phyloP scores from a whole-genome alignment of 2,797 vertebrate species.

The Diceros bicornis region DNA sequence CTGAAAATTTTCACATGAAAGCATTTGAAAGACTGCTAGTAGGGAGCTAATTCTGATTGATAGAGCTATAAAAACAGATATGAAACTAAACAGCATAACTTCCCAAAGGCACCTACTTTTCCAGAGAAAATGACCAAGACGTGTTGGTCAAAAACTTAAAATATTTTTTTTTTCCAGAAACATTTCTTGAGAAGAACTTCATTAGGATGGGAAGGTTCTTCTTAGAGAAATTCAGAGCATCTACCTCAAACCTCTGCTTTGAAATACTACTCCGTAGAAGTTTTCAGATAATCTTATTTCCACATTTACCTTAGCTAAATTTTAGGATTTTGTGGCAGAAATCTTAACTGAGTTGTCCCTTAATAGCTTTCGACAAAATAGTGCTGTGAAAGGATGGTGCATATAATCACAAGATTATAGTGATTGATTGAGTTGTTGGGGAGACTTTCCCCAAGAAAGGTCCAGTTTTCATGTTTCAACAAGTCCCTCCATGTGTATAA shows the following conservation, averaged over 20 bases:
- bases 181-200: constrained; percentile 12
- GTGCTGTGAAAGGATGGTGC: not conserved
- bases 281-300: not conserved
- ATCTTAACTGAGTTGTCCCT: not conserved
- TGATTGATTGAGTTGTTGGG: not conserved
- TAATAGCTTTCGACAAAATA: not conserved
- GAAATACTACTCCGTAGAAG: not conserved
- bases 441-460: not conserved
- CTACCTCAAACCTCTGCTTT: not conserved
- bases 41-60: not conserved
- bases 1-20: not conserved
- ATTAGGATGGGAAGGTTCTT: not conserved
- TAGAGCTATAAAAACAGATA: not conserved
- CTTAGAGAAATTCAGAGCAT: not conserved
- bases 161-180: not conserved
- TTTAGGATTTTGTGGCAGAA: not conserved
- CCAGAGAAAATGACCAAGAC: not conserved
- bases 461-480: not conserved
- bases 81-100: not conserved
- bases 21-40: not conserved
- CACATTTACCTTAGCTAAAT: not conserved
- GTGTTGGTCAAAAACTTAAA: not conserved
- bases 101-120: not conserved
- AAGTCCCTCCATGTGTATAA: not conserved
- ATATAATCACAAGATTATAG: not conserved